A percentile compares a stretch with the other conserved stretches of the same genome.
Conservation (phyloP, 2,888 invertebrate species). For the Scaptomyza reducta region DNA sequence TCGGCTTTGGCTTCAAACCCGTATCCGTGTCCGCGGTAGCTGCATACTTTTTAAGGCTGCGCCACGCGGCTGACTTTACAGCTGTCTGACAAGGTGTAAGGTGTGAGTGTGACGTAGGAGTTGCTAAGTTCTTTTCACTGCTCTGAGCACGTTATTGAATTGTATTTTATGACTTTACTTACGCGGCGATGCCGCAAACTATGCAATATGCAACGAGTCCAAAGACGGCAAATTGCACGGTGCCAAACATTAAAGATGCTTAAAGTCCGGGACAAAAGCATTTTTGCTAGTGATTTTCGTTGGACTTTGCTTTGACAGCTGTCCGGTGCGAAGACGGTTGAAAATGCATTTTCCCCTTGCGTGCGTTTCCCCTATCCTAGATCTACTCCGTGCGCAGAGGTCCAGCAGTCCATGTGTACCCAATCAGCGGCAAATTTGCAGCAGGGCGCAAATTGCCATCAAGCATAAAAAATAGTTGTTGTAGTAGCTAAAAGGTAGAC, state of each 20-base stretch:
- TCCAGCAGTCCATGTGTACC: constrained; percentile 55
- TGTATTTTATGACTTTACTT: constrained; percentile 75
- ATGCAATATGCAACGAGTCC: constrained; percentile 59
- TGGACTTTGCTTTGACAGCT: constrained; percentile 71
- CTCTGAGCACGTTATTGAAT: constrained; percentile 72
- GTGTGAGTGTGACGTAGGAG: constrained; percentile 21
- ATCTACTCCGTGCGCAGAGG: constrained; percentile 5
- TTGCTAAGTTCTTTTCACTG: constrained; percentile 40
- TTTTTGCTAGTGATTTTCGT: constrained; percentile 32
- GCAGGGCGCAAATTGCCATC: constrained; percentile 78
- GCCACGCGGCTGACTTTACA: constrained; percentile 72
- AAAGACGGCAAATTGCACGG: neutral
- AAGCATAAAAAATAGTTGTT: constrained; percentile 73
- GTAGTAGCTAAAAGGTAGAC: constrained; percentile 63
- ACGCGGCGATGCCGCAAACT: constrained; percentile 53
- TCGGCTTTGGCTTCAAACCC: constrained; percentile 16
- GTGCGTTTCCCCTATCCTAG: too few relatives aligned
- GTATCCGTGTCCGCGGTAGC: neutral
- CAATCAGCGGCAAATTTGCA: constrained; percentile 78
- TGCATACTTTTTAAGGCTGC: constrained; percentile 67
- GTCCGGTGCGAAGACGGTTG: constrained; percentile 37
- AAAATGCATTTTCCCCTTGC: constrained; percentile 10
- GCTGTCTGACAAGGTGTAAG: constrained; percentile 65
- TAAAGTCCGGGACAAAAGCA: constrained; percentile 42
- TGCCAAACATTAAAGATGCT: constrained; percentile 60